Evolutionary conservation across 1,140 invertebrate species (phyloP).

Genomic region (Epicauta chinensis): DNA sequence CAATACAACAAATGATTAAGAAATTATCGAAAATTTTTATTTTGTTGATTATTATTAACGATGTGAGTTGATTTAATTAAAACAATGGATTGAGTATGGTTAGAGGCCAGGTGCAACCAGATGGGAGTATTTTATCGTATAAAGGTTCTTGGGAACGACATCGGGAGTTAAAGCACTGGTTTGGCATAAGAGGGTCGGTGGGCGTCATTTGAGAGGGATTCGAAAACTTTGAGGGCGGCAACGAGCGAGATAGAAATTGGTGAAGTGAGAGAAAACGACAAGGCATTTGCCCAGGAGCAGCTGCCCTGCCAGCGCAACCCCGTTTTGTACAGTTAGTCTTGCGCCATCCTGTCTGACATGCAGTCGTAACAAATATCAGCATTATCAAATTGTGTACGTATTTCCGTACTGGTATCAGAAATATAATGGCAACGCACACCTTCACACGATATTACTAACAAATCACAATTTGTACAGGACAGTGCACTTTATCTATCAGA

Average conservation of each 20-base stretch:
- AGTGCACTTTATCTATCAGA: neutral
- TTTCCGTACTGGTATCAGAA: constrained; percentile 15
- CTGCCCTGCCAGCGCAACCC: constrained; percentile 23
- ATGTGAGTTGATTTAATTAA: no score
- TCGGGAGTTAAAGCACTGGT: constrained; percentile 3
- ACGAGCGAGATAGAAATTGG: constrained; percentile 12
- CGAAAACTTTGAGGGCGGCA: constrained; percentile 12
- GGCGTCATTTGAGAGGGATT: no score
- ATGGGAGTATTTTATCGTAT: no score
- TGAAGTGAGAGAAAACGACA: constrained; percentile 7
- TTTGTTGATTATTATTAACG: no score
- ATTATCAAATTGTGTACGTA: constrained; percentile 31
- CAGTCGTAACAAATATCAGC: constrained; percentile 19
- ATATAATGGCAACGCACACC: constrained; percentile 17
- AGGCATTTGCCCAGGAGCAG: constrained; percentile 27
- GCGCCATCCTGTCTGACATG: constrained; percentile 25
- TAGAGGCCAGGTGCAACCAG: no score
- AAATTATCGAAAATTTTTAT: no score
- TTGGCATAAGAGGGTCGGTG: constrained; percentile 8
- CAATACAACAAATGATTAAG: no score
- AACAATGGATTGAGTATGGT: no score
- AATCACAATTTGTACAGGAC: constrained; percentile 1
- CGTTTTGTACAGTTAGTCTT: constrained; percentile 26
- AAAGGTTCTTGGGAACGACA: no score
- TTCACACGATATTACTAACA: constrained; percentile 3